Base-by-base conservation (phyloP, 2,113 vertebrate genomes). In the Boulengeromyrus knoepffleri region DNA sequence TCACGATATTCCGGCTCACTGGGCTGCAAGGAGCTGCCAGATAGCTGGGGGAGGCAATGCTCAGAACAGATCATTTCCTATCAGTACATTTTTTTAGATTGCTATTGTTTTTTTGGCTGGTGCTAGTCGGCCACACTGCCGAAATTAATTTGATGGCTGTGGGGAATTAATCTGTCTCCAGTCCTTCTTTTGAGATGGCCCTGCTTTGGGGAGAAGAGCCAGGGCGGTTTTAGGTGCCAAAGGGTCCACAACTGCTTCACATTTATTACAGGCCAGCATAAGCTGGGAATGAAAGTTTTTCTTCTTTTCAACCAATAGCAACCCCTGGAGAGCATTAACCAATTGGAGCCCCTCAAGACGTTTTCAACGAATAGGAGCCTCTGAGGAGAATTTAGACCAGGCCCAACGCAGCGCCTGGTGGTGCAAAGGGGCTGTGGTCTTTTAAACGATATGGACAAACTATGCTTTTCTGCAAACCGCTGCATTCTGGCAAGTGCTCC, bases 11-110 rank as follows among this genome's bases (percentile, higher is more conserved):
- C 89, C 15, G 90, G 80, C 53, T 93, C 92, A 89, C 91, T 92
- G 56, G 88, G 88, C 88, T 91, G 87, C 92, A 92, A 93, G 88
- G 62, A 92, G 56, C 87, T 77, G 85, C 27, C 49, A 27, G 24
- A 87, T 49, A 56, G 45, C 58, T 17, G 45, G 15, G 56, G 53
- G 36, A 89, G 19, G 87, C 46, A 80, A 39, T 66, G 90, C 89
- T 21, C 89, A 93, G 91, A 93, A 92, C 53, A 89, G 42, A 91
- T 87, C 74, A 74, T 15, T 90, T 93, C 91, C 89, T 89, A 92
- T 93, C 89, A 90, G 88, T 88, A 84, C 49, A 91, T 47, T 62
- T 77, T 90, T 90, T 90, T 88, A 92, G 88, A 87, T 89, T 89
- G 88, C 90, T 92, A 88, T 92, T 94, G 89, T 88, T 92, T 85